Base-by-base conservation (phyloP, 2,113 vertebrate genomes). In the Eublepharis macularius region DNA sequence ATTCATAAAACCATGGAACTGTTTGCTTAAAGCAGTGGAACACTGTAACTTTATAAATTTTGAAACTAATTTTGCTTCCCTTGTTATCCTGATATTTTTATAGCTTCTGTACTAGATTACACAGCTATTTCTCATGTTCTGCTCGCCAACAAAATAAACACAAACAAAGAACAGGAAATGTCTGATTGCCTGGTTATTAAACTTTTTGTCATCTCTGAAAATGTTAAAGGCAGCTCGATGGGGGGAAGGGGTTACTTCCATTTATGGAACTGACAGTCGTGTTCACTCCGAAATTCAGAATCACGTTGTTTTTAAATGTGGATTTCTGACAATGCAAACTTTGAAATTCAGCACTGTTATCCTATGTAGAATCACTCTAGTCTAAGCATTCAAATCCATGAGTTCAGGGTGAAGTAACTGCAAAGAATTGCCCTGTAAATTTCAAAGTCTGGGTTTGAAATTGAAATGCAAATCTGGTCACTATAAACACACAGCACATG, bases 21-120 rank as follows among this genome's bases (percentile, higher is more conserved):
- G 75, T 73, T 34, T 26, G 82, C 60, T 43, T 1, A 87, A 90
- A 93, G 85, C 84, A 34, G 14, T 76, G 84, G 88, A 57, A 78
- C 69, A 65, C 19, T 60, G 41, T 81, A 29, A 79, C 10, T 83
- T 36, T 54, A 14, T 70, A 85, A 39, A 81, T 63, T 91, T 89
- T 93, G 79, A 81, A 84, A 90, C 65, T 65, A 86, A 82, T 89
- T 86, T 81, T 87, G 60, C 54, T 69, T 17, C 63, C 32, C 63
- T 87, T 85, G 76, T 43, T 29, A 74, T 81, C 36, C 88, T 83
- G 74, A 45, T 45, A 60, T 34, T 57, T 87, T 86, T 85, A 83
- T 80, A 60, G 17, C 78, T 85, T 77, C 68, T 85, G 75, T 69
- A 74, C 54, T 79, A 26, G 66, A 36, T 60, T 85, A 29, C 70